Base-by-base conservation (phyloP, 2,888 invertebrate genomes). In the Drosophila barbarae region DNA sequence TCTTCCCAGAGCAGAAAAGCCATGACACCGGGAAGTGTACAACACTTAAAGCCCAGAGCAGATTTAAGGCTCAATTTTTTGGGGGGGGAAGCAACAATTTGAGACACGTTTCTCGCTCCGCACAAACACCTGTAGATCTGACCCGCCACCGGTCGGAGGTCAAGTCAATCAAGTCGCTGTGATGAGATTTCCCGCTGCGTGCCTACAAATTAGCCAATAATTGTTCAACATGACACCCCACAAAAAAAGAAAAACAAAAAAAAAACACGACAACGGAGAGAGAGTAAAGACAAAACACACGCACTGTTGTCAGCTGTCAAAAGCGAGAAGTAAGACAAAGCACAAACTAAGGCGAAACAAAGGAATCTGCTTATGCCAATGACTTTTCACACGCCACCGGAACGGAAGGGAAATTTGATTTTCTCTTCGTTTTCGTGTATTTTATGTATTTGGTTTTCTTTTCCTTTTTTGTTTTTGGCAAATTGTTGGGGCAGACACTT, bases 171-270 rank as follows among this genome's bases (percentile, higher is more conserved):
- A 78, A 71, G 59, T 60, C 66, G 47, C 78, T 65, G 63, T 71
- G 78, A 70, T 81, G 74, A 76, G 76, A 68, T 52, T 68, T 72
- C 69, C 76, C 69, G 70, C 69, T 73, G 82, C 76, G 78, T 78
- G 78, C 53, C 69, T 69, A 73, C 76, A 78, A 81, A 81, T 79
- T 82, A 76, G 82, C 73, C 63, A 74, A 79, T 74, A 78, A 79
- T 79, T 79, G 71, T 70, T 71, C 26, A 74, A 71, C 76, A 74
- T 64, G 63, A 71, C 55, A 69, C 58, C 69, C 69, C 55, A 69
- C 69, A 42, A 26, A 42, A 23, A 23, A 23, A 23, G 4, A 23
- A 23, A 23, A 21, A 21, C 21, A 39, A 41, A 65, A 55, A 41
- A 65, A 55, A 26, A 65, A 55, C 34, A 26, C 18, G 18, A 55